Conservation (phyloP, 2,888 invertebrate genomes). For the Camptogramma bilineatum region DNA sequence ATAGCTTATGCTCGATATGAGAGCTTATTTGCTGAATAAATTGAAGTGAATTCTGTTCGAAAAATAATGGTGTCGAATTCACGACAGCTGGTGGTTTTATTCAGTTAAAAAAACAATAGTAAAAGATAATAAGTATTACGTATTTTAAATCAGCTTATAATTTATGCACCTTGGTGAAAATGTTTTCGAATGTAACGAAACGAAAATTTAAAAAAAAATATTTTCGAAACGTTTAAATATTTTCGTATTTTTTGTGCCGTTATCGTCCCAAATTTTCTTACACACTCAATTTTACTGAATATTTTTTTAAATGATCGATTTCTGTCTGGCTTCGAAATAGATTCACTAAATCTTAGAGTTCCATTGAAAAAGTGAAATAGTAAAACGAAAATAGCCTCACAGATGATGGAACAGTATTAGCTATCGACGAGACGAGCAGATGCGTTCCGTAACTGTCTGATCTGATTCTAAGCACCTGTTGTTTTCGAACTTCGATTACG, state of each 20-base stretch:
- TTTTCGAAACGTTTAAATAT: too few species aligned
- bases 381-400: slow-evolving; percentile 57
- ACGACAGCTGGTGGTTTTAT: too few species aligned
- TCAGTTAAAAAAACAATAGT: too few species aligned
- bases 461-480: slow-evolving; percentile 83
- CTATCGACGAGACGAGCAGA: slow-evolving; percentile 64
- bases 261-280: too few species aligned
- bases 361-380: slow-evolving; percentile 26
- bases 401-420: slow-evolving; percentile 19
- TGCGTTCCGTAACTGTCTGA: slow-evolving; percentile 73
- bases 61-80: background rate
- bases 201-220: too few species aligned
- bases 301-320: slow-evolving; percentile 9
- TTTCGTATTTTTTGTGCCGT: background rate
- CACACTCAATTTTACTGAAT: too few species aligned
- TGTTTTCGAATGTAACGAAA: too few species aligned
- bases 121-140: too few species aligned
- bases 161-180: too few species aligned
- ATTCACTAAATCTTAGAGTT: slow-evolving; percentile 20
- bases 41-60: background rate
- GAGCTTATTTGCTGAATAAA: background rate
- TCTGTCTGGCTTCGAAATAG: slow-evolving; percentile 10
- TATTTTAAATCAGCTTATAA: too few species aligned
- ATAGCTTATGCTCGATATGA: slow-evolving; percentile 9
- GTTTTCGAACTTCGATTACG: slow-evolving; percentile 79